Evolutionary conservation across 2,888 invertebrate genomes (phyloP), one percentile per base, ranked within the genome.

Genomic region (Nomada lathburiana): DNA sequence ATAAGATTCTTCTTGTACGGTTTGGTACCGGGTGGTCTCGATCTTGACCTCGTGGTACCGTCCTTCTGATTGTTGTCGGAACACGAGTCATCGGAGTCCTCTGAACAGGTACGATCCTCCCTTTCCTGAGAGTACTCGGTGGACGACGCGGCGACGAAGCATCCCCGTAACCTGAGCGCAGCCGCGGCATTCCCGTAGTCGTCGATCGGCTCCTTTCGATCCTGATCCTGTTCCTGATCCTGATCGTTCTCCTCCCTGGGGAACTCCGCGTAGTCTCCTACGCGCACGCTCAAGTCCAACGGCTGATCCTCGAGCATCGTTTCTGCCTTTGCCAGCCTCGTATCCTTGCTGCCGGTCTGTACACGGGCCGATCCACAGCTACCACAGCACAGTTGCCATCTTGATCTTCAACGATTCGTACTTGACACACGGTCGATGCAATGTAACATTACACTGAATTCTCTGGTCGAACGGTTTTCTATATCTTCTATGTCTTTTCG

Each of bases 1-100:
- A 98, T 98, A 92, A 98, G 96, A 92, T 97, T 97, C 94, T 98
- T 98, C 96, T 98, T 98, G 95, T 98, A 98, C 67, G 98, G 95
- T 90, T 95, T 95, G 86, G 93, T 93, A 67, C 93, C 94, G 26
- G 93, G 93, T 36, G 92, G 93, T 75, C 93, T 88, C 57, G 92
- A 89, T 63, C 97, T 92, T 90, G 95, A 95, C 85, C 95, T 95
- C 77, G 85, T 79, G 59, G 72, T 81, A 16, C 92, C 93, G 81
- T 94, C 95, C 95, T 92, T 95, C 94, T 92, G 96, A 95, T 94
- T 95, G 95, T 94, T 95, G 94, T 92, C 96, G 93, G 92, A 92
- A 90, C 97, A 97, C 82, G 97, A 97, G 94, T 97, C 98, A 88
- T 97, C 97, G 80, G 97, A 97, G 92, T 97, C 97, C 64, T 97